A percentile compares a stretch with the other conserved stretches of the same genome.
These are phyloP conservation scores for Buteo buteo DNA, from an alignment of 2,113 vertebrate genomes.

Conservation along the genomic window DNA sequence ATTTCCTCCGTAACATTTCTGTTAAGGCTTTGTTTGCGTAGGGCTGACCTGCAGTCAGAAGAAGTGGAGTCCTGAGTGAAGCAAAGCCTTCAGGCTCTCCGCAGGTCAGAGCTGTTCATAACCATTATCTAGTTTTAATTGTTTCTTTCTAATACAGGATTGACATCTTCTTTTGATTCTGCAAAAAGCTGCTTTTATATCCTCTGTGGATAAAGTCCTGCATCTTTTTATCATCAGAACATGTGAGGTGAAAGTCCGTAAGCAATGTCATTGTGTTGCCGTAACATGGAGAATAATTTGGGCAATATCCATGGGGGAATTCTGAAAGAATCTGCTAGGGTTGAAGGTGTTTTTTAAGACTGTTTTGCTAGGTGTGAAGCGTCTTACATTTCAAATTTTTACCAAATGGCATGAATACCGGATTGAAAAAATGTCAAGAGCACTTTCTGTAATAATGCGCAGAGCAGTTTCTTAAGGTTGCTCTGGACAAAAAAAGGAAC, in stretches of 20 bases:
- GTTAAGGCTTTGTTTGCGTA: conserved; percentile 86
- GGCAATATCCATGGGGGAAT: neutral
- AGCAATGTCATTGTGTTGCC: neutral
- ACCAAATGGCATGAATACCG: neutral
- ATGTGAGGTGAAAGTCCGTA: neutral
- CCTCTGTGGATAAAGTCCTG: neutral
- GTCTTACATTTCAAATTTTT: neutral
- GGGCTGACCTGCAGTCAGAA: conserved; percentile 61
- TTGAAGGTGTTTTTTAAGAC: neutral
- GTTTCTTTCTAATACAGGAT: conserved; percentile 45
- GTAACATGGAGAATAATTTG: neutral
- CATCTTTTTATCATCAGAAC: neutral
- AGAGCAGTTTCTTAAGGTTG: neutral
- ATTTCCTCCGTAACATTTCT: conserved; percentile 98
- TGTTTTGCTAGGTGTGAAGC: neutral
- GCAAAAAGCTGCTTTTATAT: conserved; percentile 19
- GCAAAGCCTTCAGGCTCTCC: conserved; percentile 57
- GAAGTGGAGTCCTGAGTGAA: conserved; percentile 62
- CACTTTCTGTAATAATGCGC: neutral
- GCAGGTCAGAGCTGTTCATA: conserved; percentile 61
- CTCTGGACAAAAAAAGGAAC: neutral
- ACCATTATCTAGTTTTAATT: conserved; percentile 64
- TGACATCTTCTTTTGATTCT: conserved; percentile 32
- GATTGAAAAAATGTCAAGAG: neutral
- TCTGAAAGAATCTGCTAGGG: neutral